Evolutionary conservation across 2,113 vertebrate species (phyloP), one percentile per base, ranked within the genome.

Genomic region (Dendrocopos noguchii): DNA sequence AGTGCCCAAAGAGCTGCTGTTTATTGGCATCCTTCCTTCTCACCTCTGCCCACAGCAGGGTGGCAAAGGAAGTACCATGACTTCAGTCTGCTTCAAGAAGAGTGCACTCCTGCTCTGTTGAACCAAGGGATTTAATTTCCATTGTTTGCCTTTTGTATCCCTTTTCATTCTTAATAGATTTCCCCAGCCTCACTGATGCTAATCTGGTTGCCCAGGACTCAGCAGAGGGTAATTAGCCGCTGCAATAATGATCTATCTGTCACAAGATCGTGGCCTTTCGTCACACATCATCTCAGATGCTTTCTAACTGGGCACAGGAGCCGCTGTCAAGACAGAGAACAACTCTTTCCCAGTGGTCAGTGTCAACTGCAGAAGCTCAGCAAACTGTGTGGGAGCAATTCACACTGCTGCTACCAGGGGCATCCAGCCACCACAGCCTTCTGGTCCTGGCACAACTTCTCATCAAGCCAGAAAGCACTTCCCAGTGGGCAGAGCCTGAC

Each of bases 331-430:
- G 66, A 67, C 59, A 46, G 53, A 78, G 42, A 70, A 56, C 36
- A 42, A 4, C 16, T 3, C 3, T 19, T 44, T 22, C 8, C 0
- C 0, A 20, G 44, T 17, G 59, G 24, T 74, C 21, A 3, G 29
- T 5, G 19, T 21, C 60, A 71, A 21, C 13, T n/a, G 68, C 12
- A 12, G 27, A 39, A 34, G 21, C 60, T 71, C 4, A 4, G 52
- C 28, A 9, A 0, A 0, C 27, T 1, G 0, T 0, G 0, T 8
- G 29, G 47, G 24, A 82, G 33, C 31, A 19, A 20, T 25, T 57
- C 56, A 56, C 60, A n/a, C 28, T 2, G 0, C 15, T 1, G 4
- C 50, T 50, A 4, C 71, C 0, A 1, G 36, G 8, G 31, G 27
- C 46, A 53, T 6, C 44, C 42, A 70, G 64, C 21, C 66, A 34